Evolutionary conservation across 2,888 invertebrate genomes (phyloP), one percentile per base, ranked within the genome.

Genomic region (Diarsia brunnea): DNA sequence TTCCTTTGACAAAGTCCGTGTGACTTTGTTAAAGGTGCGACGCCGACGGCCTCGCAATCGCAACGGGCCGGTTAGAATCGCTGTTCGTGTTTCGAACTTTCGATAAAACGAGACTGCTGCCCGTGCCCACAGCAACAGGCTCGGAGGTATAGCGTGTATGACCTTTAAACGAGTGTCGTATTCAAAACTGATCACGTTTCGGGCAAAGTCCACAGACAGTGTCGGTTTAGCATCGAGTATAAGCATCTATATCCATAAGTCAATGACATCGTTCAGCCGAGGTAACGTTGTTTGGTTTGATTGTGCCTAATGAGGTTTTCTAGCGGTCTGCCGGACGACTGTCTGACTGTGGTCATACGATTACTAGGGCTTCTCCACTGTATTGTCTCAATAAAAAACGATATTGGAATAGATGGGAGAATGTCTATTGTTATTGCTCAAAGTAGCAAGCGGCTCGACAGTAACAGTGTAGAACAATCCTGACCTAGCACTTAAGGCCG

Each of bases 171-270:
- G 51, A 24, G 78, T 27, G n/a, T 74, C n/a, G 45, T 53, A 60
- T 80, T 61, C 14, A 51, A 74, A 69, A 69, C 45, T 70, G 58
- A n/a, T 63, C 78, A 67, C 27, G 58, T 70, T 67, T 45, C 82
- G 65, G 14, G 1, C 60, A 66, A 81, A 81, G 69, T 81, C 76
- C 66, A 58, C 81, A 69, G 49, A 51, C 58, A 53, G 45, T 55
- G 51, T 65, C 64, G 14, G 64, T 11, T 69, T 79, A 27, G 21
- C 47, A 38, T 55, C 38, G 21, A 49, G 53, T 69, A 24, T 69
- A 49, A 24, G 24, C 81, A 67, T 81, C 49, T 45, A 63, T 43
- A 68, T 63, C 55, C 66, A 43, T 43, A 77, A 45, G 78, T 66
- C 82, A 63, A 82, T 70, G 70, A 82, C 66, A 77, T 71, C 31